Conservation (phyloP, 1,140 invertebrate species). For the Sitophilus oryzae region DNA sequence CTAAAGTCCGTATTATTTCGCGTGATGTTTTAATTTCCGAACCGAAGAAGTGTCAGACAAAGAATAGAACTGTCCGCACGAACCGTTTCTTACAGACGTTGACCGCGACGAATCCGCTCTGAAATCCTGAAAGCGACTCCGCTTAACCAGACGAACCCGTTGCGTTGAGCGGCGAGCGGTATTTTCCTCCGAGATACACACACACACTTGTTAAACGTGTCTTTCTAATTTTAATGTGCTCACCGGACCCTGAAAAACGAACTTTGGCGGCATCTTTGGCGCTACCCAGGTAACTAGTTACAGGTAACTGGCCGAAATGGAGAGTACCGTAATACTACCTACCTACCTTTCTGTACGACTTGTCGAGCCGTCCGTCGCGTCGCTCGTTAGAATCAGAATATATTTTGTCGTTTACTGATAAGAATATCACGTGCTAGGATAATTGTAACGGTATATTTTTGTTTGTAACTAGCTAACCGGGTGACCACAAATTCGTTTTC, state of each 20-base stretch:
- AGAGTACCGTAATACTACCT: background rate
- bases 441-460: no score
- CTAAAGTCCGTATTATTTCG: no score
- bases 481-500: no score
- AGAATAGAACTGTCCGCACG: conserved; percentile 3
- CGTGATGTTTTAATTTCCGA: no score
- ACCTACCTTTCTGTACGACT: conserved; percentile 2
- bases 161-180: background rate
- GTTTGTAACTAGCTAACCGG: no score
- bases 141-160: conserved; percentile 2
- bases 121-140: conserved; percentile 13
- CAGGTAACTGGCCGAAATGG: conserved; percentile 7
- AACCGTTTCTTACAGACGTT: no score
- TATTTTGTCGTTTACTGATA: no score
- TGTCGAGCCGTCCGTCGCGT: no score
- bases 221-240: conserved; percentile 23
- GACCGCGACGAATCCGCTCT: conserved; percentile 6
- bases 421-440: no score
- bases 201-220: conserved; percentile 10
- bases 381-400: no score
- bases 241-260: conserved; percentile 2
- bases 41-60: background rate
- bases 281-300: conserved; percentile 7
- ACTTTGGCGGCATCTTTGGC: conserved; percentile 21
- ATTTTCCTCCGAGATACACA: no score